Conservation (phyloP, 1,140 invertebrate genomes). For the Ceratina japonica region DNA sequence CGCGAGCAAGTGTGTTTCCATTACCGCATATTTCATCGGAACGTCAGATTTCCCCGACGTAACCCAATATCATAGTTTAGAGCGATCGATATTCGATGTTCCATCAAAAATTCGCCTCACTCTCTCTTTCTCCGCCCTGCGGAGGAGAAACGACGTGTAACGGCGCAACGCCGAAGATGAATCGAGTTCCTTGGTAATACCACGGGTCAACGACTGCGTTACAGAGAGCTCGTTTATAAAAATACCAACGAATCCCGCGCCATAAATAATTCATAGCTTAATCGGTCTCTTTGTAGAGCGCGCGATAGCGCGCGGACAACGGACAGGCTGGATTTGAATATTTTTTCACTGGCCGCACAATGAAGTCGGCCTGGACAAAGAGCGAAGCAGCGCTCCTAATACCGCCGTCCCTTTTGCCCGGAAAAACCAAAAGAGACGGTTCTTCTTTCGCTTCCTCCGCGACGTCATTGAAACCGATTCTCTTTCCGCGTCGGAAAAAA, state of each 20-base stretch:
- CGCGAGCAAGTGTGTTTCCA: neutral
- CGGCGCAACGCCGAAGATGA: neutral
- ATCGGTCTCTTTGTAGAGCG: slow-evolving; percentile 50
- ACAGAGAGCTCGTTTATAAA: slow-evolving; percentile 27
- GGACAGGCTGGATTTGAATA: slow-evolving; percentile 52
- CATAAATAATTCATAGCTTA: slow-evolving; percentile 64
- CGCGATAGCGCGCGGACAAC: slow-evolving; percentile 49
- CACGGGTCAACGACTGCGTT: slow-evolving; percentile 6
- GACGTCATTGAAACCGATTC: slow-evolving; percentile 46
- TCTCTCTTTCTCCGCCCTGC: neutral
- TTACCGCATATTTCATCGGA: neutral
- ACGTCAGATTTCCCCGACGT: neutral
- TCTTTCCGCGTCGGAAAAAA: neutral
- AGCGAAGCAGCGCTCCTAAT: slow-evolving; percentile 47
- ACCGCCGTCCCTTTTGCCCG: slow-evolving; percentile 31
- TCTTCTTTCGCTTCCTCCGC: slow-evolving; percentile 46
- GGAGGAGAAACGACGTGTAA: no score
- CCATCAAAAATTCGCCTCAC: neutral
- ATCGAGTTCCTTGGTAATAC: neutral
- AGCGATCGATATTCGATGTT: slow-evolving; percentile 16
- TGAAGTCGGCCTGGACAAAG: slow-evolving; percentile 58
- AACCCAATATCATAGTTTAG: neutral
- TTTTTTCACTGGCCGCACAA: slow-evolving; percentile 59
- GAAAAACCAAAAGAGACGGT: slow-evolving; percentile 19
- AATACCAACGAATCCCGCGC: slow-evolving; percentile 38